Evolutionary conservation across 2,113 vertebrate species (phyloP).

Genomic region (Pao palembangensis): DNA sequence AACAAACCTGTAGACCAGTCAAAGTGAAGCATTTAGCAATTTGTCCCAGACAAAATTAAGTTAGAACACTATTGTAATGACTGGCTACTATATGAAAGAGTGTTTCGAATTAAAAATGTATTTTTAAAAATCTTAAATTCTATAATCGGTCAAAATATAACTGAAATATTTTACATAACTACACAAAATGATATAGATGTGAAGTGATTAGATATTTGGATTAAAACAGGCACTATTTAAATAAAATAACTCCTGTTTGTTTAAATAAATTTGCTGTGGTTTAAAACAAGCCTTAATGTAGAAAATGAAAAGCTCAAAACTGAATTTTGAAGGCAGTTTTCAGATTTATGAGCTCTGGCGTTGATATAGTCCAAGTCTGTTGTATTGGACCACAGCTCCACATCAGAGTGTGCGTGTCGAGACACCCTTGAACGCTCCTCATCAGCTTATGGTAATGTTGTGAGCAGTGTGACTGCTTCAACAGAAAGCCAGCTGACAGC

Average conservation of each 20-base stretch:
- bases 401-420: constrained; percentile 27
- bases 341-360: constrained; percentile 21
- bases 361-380: constrained; percentile 26
- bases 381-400: constrained; percentile 42
- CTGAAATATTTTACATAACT: too few species aligned
- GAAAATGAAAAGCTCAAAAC: background rate
- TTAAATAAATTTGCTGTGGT: background rate
- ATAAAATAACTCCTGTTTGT: background rate
- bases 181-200: too few species aligned
- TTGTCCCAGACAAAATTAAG: too few species aligned
- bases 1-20: too few species aligned
- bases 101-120: too few species aligned
- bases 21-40: too few species aligned
- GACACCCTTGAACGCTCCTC: constrained; percentile 46
- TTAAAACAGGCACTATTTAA: too few species aligned
- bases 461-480: constrained; percentile 67
- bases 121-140: too few species aligned
- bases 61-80: too few species aligned
- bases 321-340: constrained; percentile 9
- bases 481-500: constrained; percentile 76
- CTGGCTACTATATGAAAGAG: too few species aligned
- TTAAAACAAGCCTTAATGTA: background rate
- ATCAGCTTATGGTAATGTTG: constrained; percentile 70
- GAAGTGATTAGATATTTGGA: too few species aligned
- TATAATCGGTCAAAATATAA: too few species aligned